Evolutionary conservation across 2,888 invertebrate species (phyloP).

Genomic region (Seira sanloemensis): DNA sequence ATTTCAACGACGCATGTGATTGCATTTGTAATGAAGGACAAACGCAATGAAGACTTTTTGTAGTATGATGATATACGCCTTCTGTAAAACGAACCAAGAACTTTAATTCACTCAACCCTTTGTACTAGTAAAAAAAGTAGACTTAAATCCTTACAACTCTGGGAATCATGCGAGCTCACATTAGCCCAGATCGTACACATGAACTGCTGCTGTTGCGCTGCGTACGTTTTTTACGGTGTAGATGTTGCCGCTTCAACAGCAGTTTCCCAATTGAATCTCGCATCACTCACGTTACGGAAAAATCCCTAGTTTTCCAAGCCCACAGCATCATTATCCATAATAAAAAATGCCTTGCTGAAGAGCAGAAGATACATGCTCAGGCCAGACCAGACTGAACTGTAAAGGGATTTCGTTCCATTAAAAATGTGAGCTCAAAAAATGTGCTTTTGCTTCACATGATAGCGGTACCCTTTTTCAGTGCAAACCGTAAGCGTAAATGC

Average conservation of each 20-base stretch:
- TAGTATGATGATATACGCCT: too few relatives aligned
- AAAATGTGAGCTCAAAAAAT: too few relatives aligned
- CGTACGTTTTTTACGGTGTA: background rate
- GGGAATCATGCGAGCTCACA: background rate
- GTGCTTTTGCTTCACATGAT: background rate
- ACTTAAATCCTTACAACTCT: too few relatives aligned
- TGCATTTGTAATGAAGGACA: too few relatives aligned
- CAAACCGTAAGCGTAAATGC: slow-evolving; percentile 37
- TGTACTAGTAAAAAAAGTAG: background rate
- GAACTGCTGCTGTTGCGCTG: background rate
- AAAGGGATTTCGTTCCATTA: too few relatives aligned
- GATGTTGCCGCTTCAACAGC: slow-evolving; percentile 59
- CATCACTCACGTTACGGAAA: slow-evolving; percentile 23
- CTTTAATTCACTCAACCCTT: too few relatives aligned
- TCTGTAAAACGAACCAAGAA: too few relatives aligned
- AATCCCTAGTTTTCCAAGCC: slow-evolving; percentile 47
- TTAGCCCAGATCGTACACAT: background rate
- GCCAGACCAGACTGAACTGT: background rate
- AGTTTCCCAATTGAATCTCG: slow-evolving; percentile 53
- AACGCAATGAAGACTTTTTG: too few relatives aligned
- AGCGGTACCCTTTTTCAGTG: slow-evolving; percentile 63
- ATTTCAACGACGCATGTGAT: too few relatives aligned
- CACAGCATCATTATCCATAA: slow-evolving; percentile 33
- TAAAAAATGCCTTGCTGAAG: background rate
- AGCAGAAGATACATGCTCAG: background rate